phyloP scores from a whole-genome alignment of 2,113 vertebrate species.

The Pteropus alecto region DNA sequence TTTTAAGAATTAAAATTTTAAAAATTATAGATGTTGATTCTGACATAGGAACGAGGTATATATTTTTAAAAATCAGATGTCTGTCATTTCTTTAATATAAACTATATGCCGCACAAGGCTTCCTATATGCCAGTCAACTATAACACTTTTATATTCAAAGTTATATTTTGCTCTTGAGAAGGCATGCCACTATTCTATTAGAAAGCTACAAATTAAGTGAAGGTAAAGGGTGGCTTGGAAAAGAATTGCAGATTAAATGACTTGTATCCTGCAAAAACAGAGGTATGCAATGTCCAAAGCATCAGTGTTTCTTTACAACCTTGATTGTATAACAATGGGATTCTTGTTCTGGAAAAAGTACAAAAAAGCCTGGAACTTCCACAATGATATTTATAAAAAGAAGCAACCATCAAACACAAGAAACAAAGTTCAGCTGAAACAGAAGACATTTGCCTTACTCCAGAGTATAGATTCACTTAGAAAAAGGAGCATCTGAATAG shows the following conservation, averaged over 20 bases:
- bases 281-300: conserved; percentile 52
- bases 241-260: background rate
- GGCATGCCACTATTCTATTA: background rate
- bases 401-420: background rate
- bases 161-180: conserved; percentile 25
- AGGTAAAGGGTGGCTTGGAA: background rate
- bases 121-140: conserved; percentile 82
- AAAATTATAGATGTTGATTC: conserved; percentile 70
- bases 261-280: conserved; percentile 63
- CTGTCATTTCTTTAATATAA: conserved; percentile 88
- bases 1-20: background rate
- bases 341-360: conserved; percentile 48
- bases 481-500: conserved; percentile 54
- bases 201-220: conserved; percentile 78
- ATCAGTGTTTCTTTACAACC: conserved; percentile 52
- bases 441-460: conserved; percentile 34
- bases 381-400: background rate
- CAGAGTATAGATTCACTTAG: conserved; percentile 41
- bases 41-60: conserved; percentile 70
- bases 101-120: conserved; percentile 86
- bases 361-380: conserved; percentile 56
- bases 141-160: conserved; percentile 76
- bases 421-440: conserved; percentile 26
- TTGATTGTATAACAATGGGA: conserved; percentile 33
- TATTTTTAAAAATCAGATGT: conserved; percentile 79